A percentile compares a stretch with the other conserved stretches of the same genome.
Conservation (phyloP, 2,888 invertebrate species). For the Conops quadrifasciatus region DNA sequence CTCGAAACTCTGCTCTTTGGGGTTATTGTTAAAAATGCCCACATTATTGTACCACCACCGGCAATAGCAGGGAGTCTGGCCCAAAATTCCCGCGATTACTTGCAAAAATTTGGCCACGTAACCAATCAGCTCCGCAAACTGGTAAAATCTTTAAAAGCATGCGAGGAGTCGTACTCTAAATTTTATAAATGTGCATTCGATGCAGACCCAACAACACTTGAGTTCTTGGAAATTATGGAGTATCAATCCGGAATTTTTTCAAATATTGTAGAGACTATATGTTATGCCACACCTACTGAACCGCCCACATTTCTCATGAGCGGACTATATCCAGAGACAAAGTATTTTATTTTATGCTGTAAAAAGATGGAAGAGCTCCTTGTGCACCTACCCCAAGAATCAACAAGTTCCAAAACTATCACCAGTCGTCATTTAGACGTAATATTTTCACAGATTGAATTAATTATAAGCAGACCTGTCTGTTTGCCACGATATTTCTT, state of each 20-base stretch:
- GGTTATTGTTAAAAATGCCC: constrained; percentile 66
- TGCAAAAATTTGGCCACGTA: constrained; percentile 81
- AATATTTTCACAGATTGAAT: constrained; percentile 70
- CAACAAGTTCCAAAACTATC: constrained; percentile 60
- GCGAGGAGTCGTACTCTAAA: constrained; percentile 78
- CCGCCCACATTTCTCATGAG: constrained; percentile 59
- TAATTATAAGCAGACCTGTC: constrained; percentile 72
- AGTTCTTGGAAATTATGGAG: constrained; percentile 72
- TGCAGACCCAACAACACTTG: constrained; percentile 81
- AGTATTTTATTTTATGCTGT: constrained; percentile 59
- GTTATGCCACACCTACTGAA: constrained; percentile 63
- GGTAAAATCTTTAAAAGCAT: constrained; percentile 74
- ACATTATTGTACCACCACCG: constrained; percentile 89
- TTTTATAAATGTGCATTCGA: constrained; percentile 86
- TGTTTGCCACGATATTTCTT: constrained; percentile 82
- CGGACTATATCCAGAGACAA: constrained; percentile 63
- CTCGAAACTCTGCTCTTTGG: constrained; percentile 70
- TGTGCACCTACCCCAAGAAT: constrained; percentile 59
- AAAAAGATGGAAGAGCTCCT: constrained; percentile 60
- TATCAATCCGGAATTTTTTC: constrained; percentile 62
- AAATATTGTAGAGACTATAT: constrained; percentile 62
- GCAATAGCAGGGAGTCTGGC: constrained; percentile 88
- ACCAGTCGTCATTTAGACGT: constrained; percentile 68
- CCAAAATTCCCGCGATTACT: constrained; percentile 78
- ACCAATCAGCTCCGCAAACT: constrained; percentile 81